These are phyloP conservation scores for Acleris laterana DNA, from an alignment of 2,888 invertebrate genomes.

Conservation along the genomic window DNA sequence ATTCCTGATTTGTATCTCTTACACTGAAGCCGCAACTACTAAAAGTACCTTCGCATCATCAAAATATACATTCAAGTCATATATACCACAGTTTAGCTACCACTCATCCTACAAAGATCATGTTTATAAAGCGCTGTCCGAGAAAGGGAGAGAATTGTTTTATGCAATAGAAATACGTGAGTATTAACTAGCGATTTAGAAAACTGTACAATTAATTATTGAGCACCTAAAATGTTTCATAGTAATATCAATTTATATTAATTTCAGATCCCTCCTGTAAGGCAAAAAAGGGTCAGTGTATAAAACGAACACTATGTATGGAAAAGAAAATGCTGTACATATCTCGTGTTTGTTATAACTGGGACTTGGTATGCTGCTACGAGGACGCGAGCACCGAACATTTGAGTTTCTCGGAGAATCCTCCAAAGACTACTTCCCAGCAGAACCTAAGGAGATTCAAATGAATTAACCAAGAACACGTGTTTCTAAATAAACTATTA, in stretches of 20 bases:
- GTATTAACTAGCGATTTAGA: constrained; percentile 1
- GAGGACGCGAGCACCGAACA: constrained; percentile 41
- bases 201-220: too few species aligned
- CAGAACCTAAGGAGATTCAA: too few species aligned
- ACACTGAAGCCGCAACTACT: too few species aligned
- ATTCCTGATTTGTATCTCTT: too few species aligned
- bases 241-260: too few species aligned
- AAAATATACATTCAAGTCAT: too few species aligned
- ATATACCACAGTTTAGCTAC: not conserved
- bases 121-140: constrained; percentile 15
- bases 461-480: too few species aligned
- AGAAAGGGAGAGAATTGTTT: constrained; percentile 28
- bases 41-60: too few species aligned
- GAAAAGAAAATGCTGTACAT: constrained; percentile 59
- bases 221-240: too few species aligned
- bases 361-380: constrained; percentile 66
- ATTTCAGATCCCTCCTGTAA: constrained; percentile 59
- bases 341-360: constrained; percentile 56
- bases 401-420: too few species aligned
- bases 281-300: constrained; percentile 57
- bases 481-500: too few species aligned
- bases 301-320: constrained; percentile 52
- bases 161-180: constrained; percentile 19
- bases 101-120: constrained; percentile 29
- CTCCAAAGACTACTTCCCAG: too few species aligned